These are phyloP conservation scores for Sebastes trivittatus DNA, from an alignment of 2,797 vertebrate species.

Conservation along the genomic window DNA sequence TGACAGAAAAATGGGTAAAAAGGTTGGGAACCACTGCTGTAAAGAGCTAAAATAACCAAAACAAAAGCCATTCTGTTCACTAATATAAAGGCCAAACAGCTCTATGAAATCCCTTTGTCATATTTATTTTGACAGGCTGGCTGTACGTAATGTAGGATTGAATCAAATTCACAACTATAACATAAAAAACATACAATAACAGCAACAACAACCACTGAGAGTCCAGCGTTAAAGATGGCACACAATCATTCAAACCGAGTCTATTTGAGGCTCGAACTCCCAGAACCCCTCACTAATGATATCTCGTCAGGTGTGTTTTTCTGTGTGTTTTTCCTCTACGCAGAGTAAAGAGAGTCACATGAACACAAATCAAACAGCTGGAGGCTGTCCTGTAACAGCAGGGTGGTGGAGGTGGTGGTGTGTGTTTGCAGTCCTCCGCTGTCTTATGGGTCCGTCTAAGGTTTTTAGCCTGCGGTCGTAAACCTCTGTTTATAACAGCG, in stretches of 20 bases:
- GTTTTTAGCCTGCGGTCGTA: not conserved
- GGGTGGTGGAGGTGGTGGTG: not conserved
- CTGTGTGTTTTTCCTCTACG: constrained; percentile 39
- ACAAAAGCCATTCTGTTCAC: not conserved
- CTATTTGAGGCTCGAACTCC: not conserved
- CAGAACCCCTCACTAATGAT: not conserved
- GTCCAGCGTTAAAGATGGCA: not conserved
- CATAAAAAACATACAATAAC: not conserved
- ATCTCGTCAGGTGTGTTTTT: not conserved
- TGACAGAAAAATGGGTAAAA: too few species aligned
- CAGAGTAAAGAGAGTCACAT: constrained; percentile 35
- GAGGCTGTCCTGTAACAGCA: constrained; percentile 10
- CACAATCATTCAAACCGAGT: constrained; percentile 12
- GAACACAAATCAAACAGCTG: constrained; percentile 21
- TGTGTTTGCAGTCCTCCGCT: constrained; percentile 7
- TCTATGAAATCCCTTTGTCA: not conserved
- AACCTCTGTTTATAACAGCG: constrained; percentile 16
- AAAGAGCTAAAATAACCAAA: not conserved
- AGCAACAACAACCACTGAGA: not conserved
- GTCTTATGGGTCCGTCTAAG: not conserved
- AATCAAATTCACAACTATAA: not conserved
- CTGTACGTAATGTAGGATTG: not conserved
- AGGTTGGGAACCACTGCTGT: not conserved
- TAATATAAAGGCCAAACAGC: accelerated
- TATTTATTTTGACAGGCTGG: constrained; percentile 25